These are phyloP conservation scores for Asbolus verrucosus DNA, from an alignment of 1,140 invertebrate genomes.

Conservation along the genomic window DNA sequence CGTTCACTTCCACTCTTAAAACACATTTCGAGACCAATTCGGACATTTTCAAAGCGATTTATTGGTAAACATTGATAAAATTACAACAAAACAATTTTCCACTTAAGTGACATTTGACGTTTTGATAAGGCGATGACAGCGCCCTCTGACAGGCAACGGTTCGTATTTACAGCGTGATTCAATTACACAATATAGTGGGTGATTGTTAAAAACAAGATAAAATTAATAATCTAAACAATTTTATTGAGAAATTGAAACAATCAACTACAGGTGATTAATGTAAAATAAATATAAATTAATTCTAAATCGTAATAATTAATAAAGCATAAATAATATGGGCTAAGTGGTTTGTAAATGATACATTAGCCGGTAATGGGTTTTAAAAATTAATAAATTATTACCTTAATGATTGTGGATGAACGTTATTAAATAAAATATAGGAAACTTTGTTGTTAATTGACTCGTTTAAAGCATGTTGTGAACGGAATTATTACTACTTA, in stretches of 20 bases:
- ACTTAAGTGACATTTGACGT: neutral
- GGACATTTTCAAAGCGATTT: constrained; percentile 59
- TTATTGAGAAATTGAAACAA: constrained; percentile 32
- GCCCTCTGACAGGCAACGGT: neutral
- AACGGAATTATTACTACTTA: too few species aligned
- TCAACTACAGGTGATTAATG: constrained; percentile 2
- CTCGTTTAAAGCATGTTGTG: too few species aligned
- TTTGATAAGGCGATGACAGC: neutral
- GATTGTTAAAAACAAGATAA: neutral
- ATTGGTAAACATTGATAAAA: neutral
- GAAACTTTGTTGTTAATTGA: constrained; percentile 2
- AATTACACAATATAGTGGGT: neutral
- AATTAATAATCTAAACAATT: constrained; percentile 1
- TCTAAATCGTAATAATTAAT: constrained; percentile 12
- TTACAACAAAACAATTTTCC: neutral
- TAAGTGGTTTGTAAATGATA: constrained; percentile 15
- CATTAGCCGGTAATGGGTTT: constrained; percentile 7
- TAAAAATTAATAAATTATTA: neutral
- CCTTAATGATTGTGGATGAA: constrained; percentile 7
- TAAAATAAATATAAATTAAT: constrained; percentile 26
- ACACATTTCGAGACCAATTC: constrained; percentile 71
- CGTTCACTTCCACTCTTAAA: constrained; percentile 70
- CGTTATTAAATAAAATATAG: neutral
- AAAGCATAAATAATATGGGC: constrained; percentile 29
- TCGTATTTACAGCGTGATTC: neutral